Conservation (phyloP, 2,888 invertebrate species). For the Blera fallax region DNA sequence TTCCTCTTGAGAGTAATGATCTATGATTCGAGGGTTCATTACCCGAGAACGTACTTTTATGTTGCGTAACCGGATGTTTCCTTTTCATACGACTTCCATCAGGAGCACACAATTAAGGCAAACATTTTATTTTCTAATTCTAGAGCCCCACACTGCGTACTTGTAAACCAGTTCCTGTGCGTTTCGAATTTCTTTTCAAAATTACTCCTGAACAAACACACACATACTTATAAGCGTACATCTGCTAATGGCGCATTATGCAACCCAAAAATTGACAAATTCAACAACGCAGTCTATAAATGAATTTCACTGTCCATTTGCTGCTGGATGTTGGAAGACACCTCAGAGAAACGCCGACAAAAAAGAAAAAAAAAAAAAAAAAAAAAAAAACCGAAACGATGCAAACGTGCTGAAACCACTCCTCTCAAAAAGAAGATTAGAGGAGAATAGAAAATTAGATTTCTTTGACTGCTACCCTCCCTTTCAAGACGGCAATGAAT, state of each 20-base stretch:
- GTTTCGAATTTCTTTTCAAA: not conserved
- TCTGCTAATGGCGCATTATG: not conserved
- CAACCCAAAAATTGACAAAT: not conserved
- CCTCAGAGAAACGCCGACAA: not conserved
- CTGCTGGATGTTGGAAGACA: not conserved
- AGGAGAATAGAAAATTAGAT: not conserved
- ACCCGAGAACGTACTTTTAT: not conserved
- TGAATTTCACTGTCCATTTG: not conserved
- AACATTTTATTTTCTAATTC: constrained; percentile 9
- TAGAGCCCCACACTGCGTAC: constrained; percentile 3
- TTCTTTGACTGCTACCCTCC: constrained; percentile 24
- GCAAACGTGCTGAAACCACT: not conserved
- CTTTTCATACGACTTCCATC: not conserved
- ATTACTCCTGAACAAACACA: not conserved
- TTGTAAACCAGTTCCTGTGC: constrained; percentile 8
- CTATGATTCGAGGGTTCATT: not conserved
- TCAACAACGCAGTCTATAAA: not conserved
- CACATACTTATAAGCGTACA: not conserved
- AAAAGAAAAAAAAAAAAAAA: constrained; percentile 13
- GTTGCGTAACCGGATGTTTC: constrained; percentile 6
- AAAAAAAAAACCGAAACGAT: too few species aligned
- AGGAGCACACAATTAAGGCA: constrained; percentile 4
- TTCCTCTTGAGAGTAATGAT: not conserved
- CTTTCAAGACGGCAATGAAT: constrained; percentile 36
- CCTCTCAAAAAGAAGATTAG: not conserved